Evolutionary conservation across 2,113 vertebrate species (phyloP).

Genomic region (Boleophthalmus pectinirostris): DNA sequence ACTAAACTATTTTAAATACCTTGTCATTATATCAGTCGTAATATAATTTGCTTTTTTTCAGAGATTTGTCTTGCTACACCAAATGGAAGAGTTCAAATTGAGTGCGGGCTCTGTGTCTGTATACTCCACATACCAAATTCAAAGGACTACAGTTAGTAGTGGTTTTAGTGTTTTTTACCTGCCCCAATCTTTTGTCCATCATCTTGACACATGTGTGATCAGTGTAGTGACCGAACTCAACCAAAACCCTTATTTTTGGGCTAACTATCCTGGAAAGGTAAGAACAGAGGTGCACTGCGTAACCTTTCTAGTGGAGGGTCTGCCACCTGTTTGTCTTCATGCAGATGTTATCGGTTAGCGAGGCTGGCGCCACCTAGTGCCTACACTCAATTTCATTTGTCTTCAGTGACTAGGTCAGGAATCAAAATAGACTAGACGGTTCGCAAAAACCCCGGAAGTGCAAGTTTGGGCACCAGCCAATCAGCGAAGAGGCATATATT

Average conservation of each 20-base stretch:
- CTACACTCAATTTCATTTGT: no score
- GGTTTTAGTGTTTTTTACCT: constrained; percentile 62
- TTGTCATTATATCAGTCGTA: neutral
- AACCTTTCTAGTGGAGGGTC: no score
- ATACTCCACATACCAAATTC: constrained; percentile 27
- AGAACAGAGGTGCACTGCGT: no score
- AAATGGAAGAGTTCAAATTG: constrained; percentile 49
- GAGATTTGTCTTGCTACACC: constrained; percentile 57
- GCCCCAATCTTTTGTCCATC: constrained; percentile 51
- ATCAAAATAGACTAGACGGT: no score
- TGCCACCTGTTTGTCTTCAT: no score
- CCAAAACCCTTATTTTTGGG: constrained; percentile 59
- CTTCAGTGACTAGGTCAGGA: no score
- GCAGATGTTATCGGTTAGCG: no score
- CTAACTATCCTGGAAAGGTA: constrained; percentile 62
- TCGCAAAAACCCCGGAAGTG: no score
- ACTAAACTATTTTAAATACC: neutral
- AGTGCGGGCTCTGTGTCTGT: constrained; percentile 51
- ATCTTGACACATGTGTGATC: constrained; percentile 59
- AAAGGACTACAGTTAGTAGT: constrained; percentile 31
- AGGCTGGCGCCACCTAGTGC: no score
- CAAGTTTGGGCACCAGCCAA: no score
- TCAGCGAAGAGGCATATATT: no score
- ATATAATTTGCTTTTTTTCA: constrained; percentile 47
- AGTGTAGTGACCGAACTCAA: constrained; percentile 66